Percentiles rank a stretch among this genome's conserved stretches.
Evolutionary conservation across 2,888 invertebrate species (phyloP).

Genomic region (Amiota mariae): DNA sequence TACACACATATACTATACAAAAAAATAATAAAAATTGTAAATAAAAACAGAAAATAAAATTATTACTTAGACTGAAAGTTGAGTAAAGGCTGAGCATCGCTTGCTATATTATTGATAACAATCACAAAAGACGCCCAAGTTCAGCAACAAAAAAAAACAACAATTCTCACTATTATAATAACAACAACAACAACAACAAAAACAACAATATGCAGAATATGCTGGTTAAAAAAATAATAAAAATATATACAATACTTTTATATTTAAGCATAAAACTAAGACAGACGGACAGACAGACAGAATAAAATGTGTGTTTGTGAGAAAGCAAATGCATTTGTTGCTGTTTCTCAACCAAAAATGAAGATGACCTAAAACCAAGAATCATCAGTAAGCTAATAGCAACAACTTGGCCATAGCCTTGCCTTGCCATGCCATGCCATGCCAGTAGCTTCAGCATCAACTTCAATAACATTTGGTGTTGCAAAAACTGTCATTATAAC

Average conservation of each 20-base stretch:
- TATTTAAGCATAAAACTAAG: neutral
- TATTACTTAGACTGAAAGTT: neutral
- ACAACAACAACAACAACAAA: no score
- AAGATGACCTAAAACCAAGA: constrained; percentile 30
- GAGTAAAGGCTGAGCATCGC: neutral
- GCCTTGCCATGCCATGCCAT: neutral
- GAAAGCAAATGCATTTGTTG: neutral
- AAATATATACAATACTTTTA: no score
- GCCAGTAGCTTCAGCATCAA: neutral
- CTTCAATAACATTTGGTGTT: neutral
- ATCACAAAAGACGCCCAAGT: constrained; percentile 5
- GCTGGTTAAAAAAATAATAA: no score
- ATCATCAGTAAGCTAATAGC: neutral
- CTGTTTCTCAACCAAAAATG: neutral
- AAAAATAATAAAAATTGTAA: constrained; percentile 8
- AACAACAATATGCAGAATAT: no score
- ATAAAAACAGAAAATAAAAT: constrained; percentile 10
- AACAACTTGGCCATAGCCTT: neutral
- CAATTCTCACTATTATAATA: neutral
- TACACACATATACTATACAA: neutral
- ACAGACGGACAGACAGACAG: neutral
- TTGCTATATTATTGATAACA: constrained; percentile 2
- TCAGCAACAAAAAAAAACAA: neutral
- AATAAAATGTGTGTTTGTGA: no score
- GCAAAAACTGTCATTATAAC: constrained; percentile 24